Conservation (phyloP, 2,113 vertebrate species). For the Hyperopisus bebe region DNA sequence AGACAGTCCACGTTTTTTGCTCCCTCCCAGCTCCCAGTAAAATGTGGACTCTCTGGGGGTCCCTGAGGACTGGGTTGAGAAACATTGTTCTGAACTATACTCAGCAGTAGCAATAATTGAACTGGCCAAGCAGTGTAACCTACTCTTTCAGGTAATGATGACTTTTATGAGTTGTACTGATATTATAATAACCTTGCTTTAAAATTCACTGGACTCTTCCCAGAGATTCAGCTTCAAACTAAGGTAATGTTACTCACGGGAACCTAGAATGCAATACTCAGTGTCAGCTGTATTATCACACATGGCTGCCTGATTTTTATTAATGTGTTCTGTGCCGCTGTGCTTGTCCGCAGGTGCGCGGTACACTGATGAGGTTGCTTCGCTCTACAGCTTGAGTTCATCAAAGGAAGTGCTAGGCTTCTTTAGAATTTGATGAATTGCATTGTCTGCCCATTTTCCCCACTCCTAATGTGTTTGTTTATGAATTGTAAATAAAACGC, state of each 20-base stretch:
- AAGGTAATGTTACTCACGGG: neutral
- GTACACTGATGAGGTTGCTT: neutral
- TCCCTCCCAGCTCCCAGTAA: neutral
- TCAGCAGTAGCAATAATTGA: neutral
- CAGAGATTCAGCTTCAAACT: neutral
- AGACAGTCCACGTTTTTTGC: neutral
- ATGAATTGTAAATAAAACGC: slow-evolving; percentile 48
- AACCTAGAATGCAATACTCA: neutral
- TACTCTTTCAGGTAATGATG: neutral
- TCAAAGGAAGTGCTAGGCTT: slow-evolving; percentile 17
- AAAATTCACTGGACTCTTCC: neutral
- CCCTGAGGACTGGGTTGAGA: neutral
- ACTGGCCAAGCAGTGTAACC: neutral
- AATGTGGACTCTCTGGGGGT: neutral
- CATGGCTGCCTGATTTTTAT: slow-evolving; percentile 7
- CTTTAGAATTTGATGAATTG: neutral
- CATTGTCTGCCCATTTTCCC: slow-evolving; percentile 32
- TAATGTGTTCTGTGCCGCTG: neutral
- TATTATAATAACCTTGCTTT: neutral
- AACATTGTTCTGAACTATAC: neutral
- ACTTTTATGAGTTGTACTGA: neutral
- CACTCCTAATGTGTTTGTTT: neutral
- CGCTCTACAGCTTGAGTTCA: neutral
- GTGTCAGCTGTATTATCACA: neutral
- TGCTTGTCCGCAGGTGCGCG: neutral